Evolutionary conservation across 37 sponge, comb jelly and placozoan genomes (phyloP), one percentile per base, ranked within the genome.

Genomic region (Diacarnus erythraeanus): DNA sequence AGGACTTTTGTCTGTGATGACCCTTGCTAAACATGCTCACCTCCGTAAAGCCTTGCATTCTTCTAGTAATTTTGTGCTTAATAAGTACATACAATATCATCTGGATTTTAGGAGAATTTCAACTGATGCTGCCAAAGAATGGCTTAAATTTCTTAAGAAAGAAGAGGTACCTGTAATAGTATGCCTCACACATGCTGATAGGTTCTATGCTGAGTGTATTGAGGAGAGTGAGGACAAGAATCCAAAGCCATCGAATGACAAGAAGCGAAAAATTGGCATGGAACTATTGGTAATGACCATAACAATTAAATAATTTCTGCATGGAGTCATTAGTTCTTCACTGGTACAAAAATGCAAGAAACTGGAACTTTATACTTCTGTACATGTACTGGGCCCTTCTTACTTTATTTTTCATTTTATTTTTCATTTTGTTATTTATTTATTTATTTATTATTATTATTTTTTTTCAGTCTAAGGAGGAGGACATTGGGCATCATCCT

Each of bases 181-280:
- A 0, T 91, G 91, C 63, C 70, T 91, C 23, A 82, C 91, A 9
- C 70, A 76, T 82, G 91, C 83, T 58, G 91, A 91, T 57, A 54
- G 65, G 39, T 69, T 91, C 26, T 91, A 85, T 73, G 74, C 64
- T 10, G 82, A 90, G 57, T 64, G 22, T 29, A 83, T 89, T 71
- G 73, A 27, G 3, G 43, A 57, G 21, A 69, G 57, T 9, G 36
- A 70, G 38, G 69, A 26, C 18, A 22, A 43, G 26, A 81, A 74
- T 22, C 10, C 65, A 30, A 15, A 42, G 33, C 59, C 71, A 22
- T 39, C 60, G 15, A 65, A 60, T 27, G 3, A 40, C 26, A 69
- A 80, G 40, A 43, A 35, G 38, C 35, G 58, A 57, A 37, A 44
- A 31, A 82, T 82, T 35, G 66, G 75, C n/a, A 17, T 15, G 22